phyloP scores from a whole-genome alignment of 1,140 invertebrate species.

The Fopius arisanus region DNA sequence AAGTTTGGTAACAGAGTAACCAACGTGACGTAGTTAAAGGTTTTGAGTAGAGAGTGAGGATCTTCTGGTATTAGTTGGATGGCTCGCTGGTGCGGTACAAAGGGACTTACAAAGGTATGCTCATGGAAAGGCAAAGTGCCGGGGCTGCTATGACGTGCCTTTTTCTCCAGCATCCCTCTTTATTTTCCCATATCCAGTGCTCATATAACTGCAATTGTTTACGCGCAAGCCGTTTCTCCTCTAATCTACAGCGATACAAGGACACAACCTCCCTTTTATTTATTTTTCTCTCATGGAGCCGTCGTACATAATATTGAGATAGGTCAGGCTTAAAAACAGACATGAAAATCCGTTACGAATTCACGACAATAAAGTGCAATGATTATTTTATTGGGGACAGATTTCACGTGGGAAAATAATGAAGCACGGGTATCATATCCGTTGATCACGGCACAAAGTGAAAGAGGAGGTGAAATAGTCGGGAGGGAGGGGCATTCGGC shows the following conservation, averaged over 20 bases:
- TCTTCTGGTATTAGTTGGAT: slow-evolving; percentile 7
- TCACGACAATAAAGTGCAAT: neutral
- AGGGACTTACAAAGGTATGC: slow-evolving; percentile 14
- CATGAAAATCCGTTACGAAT: neutral
- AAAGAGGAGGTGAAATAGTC: slow-evolving; percentile 7
- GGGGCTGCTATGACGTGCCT: neutral
- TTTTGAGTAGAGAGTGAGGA: neutral
- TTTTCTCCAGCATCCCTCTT: neutral
- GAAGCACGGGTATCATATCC: neutral
- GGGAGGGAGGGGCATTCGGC: neutral
- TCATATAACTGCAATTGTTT: neutral
- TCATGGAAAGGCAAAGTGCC: slow-evolving; percentile 5
- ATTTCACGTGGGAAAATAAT: slow-evolving; percentile 5
- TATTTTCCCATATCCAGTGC: neutral
- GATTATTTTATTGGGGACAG: neutral
- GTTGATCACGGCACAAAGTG: neutral
- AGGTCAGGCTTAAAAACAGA: neutral
- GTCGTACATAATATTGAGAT: neutral
- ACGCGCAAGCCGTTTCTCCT: neutral
- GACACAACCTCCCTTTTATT: neutral
- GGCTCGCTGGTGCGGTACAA: neutral
- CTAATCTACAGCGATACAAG: neutral
- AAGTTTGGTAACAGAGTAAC: neutral
- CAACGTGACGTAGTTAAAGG: neutral
- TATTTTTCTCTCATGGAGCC: neutral